Evolutionary conservation across 2,888 invertebrate species (phyloP).

Genomic region (Serrognathus titanus): DNA sequence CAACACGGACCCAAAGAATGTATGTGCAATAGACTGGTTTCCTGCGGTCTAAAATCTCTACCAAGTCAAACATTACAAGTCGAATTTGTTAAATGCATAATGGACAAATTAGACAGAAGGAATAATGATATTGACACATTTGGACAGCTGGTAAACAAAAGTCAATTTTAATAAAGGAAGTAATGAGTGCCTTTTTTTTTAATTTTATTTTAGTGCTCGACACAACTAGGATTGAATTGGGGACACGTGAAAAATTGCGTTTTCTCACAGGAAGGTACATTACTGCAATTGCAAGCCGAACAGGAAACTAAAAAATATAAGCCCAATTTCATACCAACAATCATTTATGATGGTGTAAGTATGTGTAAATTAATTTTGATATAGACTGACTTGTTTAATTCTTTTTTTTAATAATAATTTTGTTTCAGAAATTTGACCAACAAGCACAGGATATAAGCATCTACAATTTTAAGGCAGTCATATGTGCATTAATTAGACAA

Average conservation of each 20-base stretch:
- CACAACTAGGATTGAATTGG: conserved; percentile 41
- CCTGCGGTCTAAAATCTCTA: conserved; percentile 54
- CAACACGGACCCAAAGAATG: conserved; percentile 65
- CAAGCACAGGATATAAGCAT: conserved; percentile 12
- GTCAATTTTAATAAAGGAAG: not conserved
- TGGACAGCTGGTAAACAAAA: conserved; percentile 29
- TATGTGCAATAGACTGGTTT: conserved; percentile 59
- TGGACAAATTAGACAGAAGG: conserved; percentile 33
- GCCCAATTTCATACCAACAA: conserved; percentile 55
- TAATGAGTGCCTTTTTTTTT: not conserved
- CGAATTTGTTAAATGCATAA: conserved; percentile 43
- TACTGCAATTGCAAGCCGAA: conserved; percentile 53
- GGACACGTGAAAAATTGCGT: conserved; percentile 46
- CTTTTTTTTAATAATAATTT: not conserved
- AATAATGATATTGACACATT: conserved; percentile 22
- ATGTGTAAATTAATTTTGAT: too few relatives aligned
- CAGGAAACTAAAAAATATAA: conserved; percentile 44
- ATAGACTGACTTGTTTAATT: too few relatives aligned
- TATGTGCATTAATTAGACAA: conserved; percentile 5
- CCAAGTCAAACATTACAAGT: conserved; percentile 42
- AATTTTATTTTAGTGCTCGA: conserved; percentile 46
- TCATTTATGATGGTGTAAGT: conserved; percentile 51
- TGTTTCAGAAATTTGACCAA: conserved; percentile 11
- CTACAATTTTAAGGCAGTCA: conserved; percentile 7
- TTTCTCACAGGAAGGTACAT: conserved; percentile 44